Percentiles rank a stretch among this genome's conserved stretches.
Evolutionary conservation across 92 coral and sea anemone species (phyloP).

Genomic region (Palythoa heliodiscus): DNA sequence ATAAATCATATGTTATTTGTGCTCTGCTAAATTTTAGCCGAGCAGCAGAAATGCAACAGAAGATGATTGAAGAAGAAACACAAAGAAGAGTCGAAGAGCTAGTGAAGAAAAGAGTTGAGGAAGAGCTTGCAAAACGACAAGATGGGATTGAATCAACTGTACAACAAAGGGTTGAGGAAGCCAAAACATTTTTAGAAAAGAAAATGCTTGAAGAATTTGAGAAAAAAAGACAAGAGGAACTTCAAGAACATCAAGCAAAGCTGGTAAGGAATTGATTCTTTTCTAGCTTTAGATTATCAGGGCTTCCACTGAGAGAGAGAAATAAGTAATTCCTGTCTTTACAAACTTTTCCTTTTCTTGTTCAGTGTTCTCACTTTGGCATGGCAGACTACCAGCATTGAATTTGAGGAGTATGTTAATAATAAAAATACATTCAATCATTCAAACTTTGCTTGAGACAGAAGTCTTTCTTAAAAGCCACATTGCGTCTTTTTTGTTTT

Average conservation of each 20-base stretch:
- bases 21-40: slow-evolving; percentile 60
- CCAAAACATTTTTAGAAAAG: slow-evolving; percentile 92
- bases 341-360: no score
- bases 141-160: slow-evolving; percentile 98
- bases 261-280: slow-evolving; percentile 65
- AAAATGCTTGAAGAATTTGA: slow-evolving; percentile 98
- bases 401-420: no score
- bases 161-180: slow-evolving; percentile 93
- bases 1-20: background rate
- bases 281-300: background rate
- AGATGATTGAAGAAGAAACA: slow-evolving; percentile 91
- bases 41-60: slow-evolving; percentile 96
- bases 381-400: no score
- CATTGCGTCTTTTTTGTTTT: no score
- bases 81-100: slow-evolving; percentile 94
- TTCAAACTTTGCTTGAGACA: no score
- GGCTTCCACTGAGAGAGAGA: background rate
- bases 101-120: slow-evolving; percentile 96
- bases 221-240: slow-evolving; percentile 86
- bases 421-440: no score
- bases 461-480: no score
- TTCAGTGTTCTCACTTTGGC: no score
- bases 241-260: slow-evolving; percentile 81
- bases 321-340: background rate
- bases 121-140: slow-evolving; percentile 93